A percentile compares a stretch with the other conserved stretches of the same genome.
These are phyloP conservation scores for Baronia brevicornis DNA, from an alignment of 2,888 invertebrate genomes.

Conservation along the genomic window DNA sequence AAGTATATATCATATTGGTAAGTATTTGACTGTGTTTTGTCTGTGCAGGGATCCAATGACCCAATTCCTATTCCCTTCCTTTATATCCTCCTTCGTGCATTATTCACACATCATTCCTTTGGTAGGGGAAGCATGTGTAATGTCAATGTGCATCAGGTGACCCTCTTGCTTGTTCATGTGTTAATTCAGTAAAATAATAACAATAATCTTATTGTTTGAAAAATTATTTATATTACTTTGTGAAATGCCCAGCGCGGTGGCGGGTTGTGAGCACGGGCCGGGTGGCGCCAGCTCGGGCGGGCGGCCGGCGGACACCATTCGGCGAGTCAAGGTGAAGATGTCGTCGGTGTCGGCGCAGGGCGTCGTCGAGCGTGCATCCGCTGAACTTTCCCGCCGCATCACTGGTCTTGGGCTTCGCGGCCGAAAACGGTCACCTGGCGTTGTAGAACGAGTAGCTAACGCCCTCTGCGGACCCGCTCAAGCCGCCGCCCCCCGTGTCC, in stretches of 20 bases:
- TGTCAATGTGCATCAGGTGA: no score
- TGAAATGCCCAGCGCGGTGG: conserved; percentile 59
- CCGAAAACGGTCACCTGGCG: conserved; percentile 76
- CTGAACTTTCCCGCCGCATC: conserved; percentile 91
- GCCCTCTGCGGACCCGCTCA: conserved; percentile 85
- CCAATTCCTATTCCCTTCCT: no score
- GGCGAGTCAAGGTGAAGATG: conserved; percentile 77
- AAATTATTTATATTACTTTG: no score
- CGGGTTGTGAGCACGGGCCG: conserved; percentile 64
- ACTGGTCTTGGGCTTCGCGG: conserved; percentile 86
- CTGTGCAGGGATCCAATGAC: no score
- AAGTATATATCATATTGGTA: no score
- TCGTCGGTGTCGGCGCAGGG: conserved; percentile 91
- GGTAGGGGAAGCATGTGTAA: no score
- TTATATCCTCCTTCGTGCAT: no score
- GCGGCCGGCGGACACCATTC: conserved; percentile 60
- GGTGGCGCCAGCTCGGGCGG: conserved; percentile 43
- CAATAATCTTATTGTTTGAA: no score
- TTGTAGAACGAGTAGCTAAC: conserved; percentile 91
- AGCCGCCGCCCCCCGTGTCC: conserved; percentile 46
- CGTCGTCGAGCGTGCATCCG: conserved; percentile 93
- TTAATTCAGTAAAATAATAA: no score
- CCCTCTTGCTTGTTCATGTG: no score
- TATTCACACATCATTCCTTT: no score
- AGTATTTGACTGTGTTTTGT: no score